Conservation (phyloP, 2,113 vertebrate species). For the Probosciger aterrimus region DNA sequence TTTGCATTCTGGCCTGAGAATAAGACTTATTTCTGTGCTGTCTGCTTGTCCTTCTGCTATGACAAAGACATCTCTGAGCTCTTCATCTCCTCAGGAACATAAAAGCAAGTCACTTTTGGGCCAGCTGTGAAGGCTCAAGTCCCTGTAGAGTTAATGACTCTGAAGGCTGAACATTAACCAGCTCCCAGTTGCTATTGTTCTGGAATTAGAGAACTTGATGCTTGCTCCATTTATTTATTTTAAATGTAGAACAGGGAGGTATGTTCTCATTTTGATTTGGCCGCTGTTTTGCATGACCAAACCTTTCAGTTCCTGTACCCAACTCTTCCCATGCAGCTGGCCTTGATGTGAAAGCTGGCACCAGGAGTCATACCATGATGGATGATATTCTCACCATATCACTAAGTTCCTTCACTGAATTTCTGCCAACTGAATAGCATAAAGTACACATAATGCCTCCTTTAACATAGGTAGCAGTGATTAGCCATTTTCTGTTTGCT, state of each 20-base stretch:
- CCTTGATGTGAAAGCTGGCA: neutral
- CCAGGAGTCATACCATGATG: neutral
- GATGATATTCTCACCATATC: neutral
- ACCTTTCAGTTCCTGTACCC: neutral
- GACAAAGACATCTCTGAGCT: neutral
- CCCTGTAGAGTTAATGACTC: neutral
- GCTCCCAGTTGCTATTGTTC: neutral
- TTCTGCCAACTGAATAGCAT: neutral
- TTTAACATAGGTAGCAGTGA: neutral
- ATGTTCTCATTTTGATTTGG: neutral
- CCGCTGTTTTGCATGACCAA: neutral
- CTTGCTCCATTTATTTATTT: neutral
- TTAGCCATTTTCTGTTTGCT: neutral
- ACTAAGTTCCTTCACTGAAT: neutral
- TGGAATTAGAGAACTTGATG: neutral
- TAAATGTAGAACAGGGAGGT: neutral
- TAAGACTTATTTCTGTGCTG: neutral
- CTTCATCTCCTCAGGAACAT: neutral
- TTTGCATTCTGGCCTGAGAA: neutral
- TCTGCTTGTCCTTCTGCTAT: neutral
- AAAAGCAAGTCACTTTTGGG: neutral
- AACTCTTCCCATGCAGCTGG: neutral
- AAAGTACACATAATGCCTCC: neutral
- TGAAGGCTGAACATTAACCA: neutral
- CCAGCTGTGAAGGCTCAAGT: neutral